Percentiles rank a stretch among this genome's conserved stretches.
Conservation (phyloP, 2,113 vertebrate species). For the Amblyornis subalaris region DNA sequence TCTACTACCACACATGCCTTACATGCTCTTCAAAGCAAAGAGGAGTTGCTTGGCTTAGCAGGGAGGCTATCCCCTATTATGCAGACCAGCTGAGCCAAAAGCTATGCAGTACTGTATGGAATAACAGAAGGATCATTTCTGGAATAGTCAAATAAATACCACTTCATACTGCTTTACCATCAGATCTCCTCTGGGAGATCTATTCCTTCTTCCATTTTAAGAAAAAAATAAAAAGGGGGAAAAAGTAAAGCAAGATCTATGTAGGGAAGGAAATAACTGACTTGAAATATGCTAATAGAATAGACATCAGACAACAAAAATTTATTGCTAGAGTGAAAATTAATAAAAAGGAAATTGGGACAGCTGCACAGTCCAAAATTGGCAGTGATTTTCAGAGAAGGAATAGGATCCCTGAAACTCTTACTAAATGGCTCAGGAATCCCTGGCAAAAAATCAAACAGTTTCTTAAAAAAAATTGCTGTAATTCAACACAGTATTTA, state of each 20-base stretch:
- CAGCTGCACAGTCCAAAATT: constrained; percentile 66
- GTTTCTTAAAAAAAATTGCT: constrained; percentile 55
- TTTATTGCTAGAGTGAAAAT: constrained; percentile 55
- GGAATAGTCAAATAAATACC: constrained; percentile 40
- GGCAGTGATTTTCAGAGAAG: constrained; percentile 68
- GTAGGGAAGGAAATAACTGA: background rate
- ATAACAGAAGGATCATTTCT: constrained; percentile 57
- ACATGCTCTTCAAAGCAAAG: constrained; percentile 55
- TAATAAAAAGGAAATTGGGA: constrained; percentile 64
- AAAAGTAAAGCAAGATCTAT: background rate
- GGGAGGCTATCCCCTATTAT: constrained; percentile 56
- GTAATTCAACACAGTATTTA: constrained; percentile 70
- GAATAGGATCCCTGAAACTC: constrained; percentile 64
- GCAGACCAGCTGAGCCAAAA: constrained; percentile 55
- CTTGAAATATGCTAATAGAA: constrained; percentile 12
- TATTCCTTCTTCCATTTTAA: background rate
- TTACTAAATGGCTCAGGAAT: constrained; percentile 71
- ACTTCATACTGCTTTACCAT: background rate
- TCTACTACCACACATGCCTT: constrained; percentile 62
- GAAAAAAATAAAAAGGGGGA: background rate
- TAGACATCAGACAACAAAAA: constrained; percentile 28
- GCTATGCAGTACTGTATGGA: constrained; percentile 48
- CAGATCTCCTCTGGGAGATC: background rate
- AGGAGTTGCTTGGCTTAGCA: constrained; percentile 65
- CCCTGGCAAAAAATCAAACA: constrained; percentile 73